Evolutionary conservation across 2,113 vertebrate genomes (phyloP), one percentile per base, ranked within the genome.

Genomic region (Onychorhynchus coronatus): DNA sequence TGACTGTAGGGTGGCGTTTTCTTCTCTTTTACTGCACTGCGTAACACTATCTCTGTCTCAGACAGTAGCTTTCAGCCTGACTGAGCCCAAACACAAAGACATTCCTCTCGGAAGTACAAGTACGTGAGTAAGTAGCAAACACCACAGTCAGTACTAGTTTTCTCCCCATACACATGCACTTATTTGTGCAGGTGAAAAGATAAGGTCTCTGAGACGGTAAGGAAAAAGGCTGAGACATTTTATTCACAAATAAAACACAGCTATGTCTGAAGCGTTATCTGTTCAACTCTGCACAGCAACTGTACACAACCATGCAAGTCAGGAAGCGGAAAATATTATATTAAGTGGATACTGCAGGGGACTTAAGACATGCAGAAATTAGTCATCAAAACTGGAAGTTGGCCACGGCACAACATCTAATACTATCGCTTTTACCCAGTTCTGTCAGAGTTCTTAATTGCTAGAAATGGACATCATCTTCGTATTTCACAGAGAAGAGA

Each of bases 271-370:
- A 37, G 59, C 0, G 17, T 76, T 55, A 77, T 83, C 95, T 71
- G 10, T 93, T 96, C 91, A 91, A 92, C 81, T 88, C 78, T 50
- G 49, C 96, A 91, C 46, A 95, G 93, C 73, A 89, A 95, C 72
- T 46, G 49, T 91, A 67, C 65, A 63, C 81, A 92, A 75, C 89
- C 84, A 91, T 81, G 80, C 94, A 66, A 94, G 92, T 89, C 90
- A 97, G 92, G 84, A 96, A 98, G 97, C 93, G 96, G 96, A 96
- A 95, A 97, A 96, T 91, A 89, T 95, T 97, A 96, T 89, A 94
- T 84, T 58, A 97, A 96, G 87, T 85, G 95, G 95, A 95, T 94
- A 97, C 78, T 87, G 66, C 91, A 94, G 94, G 86, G 95, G 94
- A 97, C 94, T 97, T 88, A 80, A 96, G 94, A 95, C 94, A 97